Conservation (phyloP, 2,797 vertebrate genomes). For the Heliangelus exortis region DNA sequence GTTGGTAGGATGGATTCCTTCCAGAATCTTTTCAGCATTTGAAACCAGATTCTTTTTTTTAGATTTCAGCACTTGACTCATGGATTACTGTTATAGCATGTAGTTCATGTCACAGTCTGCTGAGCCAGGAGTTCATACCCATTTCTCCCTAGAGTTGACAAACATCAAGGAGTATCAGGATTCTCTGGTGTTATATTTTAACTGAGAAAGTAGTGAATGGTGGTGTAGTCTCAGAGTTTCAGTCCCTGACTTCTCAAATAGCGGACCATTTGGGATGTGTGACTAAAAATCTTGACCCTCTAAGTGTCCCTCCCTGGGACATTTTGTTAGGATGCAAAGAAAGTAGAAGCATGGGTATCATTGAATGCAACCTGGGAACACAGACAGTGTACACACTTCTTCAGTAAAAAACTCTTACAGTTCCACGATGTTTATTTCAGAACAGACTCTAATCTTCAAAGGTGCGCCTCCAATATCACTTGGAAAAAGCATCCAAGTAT, state of each 20-base stretch:
- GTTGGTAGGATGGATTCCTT: not conserved
- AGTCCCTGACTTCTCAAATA: not conserved
- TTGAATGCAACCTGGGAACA: not conserved
- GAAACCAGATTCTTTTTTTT: not conserved
- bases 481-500: not conserved
- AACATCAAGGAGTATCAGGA: not conserved
- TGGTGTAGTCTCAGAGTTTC: not conserved
- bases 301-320: not conserved
- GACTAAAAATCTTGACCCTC: not conserved
- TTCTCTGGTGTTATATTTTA: not conserved
- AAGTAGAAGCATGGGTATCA: not conserved
- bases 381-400: not conserved
- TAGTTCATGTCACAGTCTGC: not conserved
- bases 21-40: not conserved
- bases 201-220: not conserved
- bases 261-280: not conserved
- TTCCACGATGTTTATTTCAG: not conserved
- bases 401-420: not conserved
- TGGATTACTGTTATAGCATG: not conserved
- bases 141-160: not conserved
- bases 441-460: not conserved
- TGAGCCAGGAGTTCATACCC: not conserved
- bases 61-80: not conserved
- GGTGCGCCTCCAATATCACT: fast-evolving
- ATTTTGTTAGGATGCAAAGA: not conserved